Percentiles rank a stretch among this genome's conserved stretches.
Conservation (phyloP, 2,797 vertebrate genomes). For the Morelia viridis region DNA sequence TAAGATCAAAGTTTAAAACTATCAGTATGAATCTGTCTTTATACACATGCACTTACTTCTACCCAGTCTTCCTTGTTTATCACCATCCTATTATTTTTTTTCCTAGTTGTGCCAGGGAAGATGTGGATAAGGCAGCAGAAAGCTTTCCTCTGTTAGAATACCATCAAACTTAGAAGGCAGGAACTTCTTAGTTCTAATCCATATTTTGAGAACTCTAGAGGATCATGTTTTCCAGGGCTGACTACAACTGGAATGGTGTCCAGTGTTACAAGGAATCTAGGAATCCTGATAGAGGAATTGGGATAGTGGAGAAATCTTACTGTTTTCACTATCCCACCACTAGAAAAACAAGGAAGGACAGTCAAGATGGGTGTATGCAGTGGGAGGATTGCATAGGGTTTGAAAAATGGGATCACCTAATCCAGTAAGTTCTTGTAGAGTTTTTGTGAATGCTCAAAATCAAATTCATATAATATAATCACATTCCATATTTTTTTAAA, state of each 20-base stretch:
- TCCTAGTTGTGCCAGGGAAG: not conserved
- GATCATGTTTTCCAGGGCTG: not conserved
- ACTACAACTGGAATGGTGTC: not conserved
- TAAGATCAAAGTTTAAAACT: not conserved
- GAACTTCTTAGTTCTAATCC: not conserved
- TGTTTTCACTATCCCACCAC: no score
- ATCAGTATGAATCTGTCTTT: not conserved
- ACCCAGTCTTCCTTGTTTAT: not conserved
- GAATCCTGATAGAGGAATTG: not conserved
- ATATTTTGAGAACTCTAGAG: not conserved
- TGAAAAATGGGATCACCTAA: not conserved
- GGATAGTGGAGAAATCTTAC: not conserved
- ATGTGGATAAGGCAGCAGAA: not conserved
- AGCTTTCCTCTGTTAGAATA: not conserved
- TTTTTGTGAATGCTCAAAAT: not conserved
- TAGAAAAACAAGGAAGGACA: not conserved
- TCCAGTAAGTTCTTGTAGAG: not conserved
- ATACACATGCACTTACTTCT: not conserved
- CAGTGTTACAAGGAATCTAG: not conserved
- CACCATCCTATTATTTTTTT: not conserved
- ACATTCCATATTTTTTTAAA: not conserved
- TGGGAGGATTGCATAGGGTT: not conserved
- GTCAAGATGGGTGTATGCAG: not conserved
- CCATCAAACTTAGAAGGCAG: not conserved
- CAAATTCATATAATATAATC: not conserved